Percentiles rank a stretch among this genome's conserved stretches.
These are phyloP conservation scores for Coleophora deauratella DNA, from an alignment of 2,888 invertebrate species.

Conservation along the genomic window DNA sequence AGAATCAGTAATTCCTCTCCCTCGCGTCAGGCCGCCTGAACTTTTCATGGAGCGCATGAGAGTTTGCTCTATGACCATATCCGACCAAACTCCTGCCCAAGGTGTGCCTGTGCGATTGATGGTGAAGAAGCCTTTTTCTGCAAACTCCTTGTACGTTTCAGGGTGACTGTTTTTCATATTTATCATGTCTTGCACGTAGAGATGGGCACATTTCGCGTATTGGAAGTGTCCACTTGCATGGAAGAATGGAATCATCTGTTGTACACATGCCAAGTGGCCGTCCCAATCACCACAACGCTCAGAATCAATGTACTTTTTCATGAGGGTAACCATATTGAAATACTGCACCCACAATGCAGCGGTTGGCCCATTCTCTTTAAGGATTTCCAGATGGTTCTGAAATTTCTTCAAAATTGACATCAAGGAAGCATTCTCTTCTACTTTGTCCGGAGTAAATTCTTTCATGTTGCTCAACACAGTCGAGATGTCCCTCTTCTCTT, in stretches of 20 bases:
- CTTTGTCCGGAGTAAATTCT: too few relatives aligned
- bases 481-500: background rate
- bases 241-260: conserved; percentile 6
- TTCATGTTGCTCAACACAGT: background rate
- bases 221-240: conserved; percentile 7
- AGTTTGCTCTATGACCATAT: conserved; percentile 23
- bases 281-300: conserved; percentile 16
- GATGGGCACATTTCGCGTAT: conserved; percentile 17
- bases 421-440: background rate
- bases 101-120: conserved; percentile 21
- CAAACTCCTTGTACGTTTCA: conserved; percentile 11
- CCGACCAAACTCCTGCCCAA: conserved; percentile 22
- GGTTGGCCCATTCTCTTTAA: conserved; percentile 10
- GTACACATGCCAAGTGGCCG: background rate
- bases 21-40: conserved; percentile 15
- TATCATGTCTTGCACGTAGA: conserved; percentile 19
- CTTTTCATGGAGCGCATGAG: conserved; percentile 23
- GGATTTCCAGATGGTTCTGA: background rate
- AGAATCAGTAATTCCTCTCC: conserved; percentile 8
- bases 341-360: conserved; percentile 25
- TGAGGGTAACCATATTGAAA: conserved; percentile 23
- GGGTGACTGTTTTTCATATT: conserved; percentile 8
- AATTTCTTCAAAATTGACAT: background rate
- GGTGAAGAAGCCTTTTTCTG: conserved; percentile 21
- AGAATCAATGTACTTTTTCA: conserved; percentile 19